Evolutionary conservation across 2,113 vertebrate genomes (phyloP).

Genomic region (Xenopus laevis): DNA sequence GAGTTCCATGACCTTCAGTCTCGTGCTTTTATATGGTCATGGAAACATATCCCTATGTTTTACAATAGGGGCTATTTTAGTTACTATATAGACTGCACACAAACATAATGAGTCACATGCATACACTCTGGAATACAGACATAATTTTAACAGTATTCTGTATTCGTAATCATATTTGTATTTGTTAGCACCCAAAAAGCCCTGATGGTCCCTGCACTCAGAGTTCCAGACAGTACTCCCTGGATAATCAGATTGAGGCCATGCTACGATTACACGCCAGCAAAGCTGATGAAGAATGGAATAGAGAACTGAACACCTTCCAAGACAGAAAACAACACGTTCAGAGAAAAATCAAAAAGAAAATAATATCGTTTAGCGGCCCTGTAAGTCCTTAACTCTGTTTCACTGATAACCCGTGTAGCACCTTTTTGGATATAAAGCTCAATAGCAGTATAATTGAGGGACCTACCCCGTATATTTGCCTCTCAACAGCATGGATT

Average conservation of each 20-base stretch:
- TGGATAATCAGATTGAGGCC: conserved; percentile 37
- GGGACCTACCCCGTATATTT: too few relatives aligned
- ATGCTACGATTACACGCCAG: conserved; percentile 15
- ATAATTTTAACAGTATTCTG: not conserved
- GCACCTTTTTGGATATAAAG: too few relatives aligned
- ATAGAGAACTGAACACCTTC: conserved; percentile 23
- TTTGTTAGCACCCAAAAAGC: conserved; percentile 9
- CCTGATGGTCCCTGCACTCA: not conserved
- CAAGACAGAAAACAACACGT: conserved; percentile 25
- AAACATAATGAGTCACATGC: too few relatives aligned
- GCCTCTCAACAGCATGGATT: too few relatives aligned
- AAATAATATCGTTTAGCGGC: conserved; percentile 37
- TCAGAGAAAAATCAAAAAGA: conserved; percentile 39
- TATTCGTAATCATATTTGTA: not conserved
- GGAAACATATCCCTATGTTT: too few relatives aligned
- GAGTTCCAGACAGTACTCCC: conserved; percentile 39
- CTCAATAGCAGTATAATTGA: too few relatives aligned
- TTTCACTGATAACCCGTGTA: not conserved
- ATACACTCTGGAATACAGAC: too few relatives aligned
- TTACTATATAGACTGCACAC: too few relatives aligned
- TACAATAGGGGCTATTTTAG: too few relatives aligned
- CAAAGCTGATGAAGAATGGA: conserved; percentile 21
- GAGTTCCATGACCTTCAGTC: too few relatives aligned
- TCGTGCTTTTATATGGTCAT: too few relatives aligned
- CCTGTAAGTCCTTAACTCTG: conserved; percentile 2